A percentile compares a stretch with the other conserved stretches of the same genome.
Conservation (phyloP, 2,797 vertebrate genomes). For the Rhyacichthys aspro region DNA sequence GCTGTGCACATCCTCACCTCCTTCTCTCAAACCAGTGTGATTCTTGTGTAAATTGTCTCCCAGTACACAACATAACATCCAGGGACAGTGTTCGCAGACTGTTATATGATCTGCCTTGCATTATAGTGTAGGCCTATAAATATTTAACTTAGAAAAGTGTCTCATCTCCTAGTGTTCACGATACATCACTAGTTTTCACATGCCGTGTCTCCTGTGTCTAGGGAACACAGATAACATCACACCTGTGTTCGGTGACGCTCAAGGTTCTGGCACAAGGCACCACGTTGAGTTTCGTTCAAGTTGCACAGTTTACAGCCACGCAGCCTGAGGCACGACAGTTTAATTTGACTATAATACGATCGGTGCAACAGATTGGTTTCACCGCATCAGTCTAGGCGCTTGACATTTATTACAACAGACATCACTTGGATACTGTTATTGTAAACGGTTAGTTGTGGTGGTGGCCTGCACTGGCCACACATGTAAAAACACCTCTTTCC, state of each 20-base stretch:
- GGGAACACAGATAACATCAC: conserved; percentile 14
- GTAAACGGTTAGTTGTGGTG: conserved; percentile 67
- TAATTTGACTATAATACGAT: conserved; percentile 69
- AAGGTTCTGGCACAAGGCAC: conserved; percentile 4
- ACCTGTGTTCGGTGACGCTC: conserved; percentile 36
- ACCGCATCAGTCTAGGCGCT: conserved; percentile 40
- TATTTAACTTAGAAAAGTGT: no score
- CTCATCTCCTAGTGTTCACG: no score
- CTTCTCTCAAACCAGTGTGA: no score
- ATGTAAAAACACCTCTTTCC: conserved; percentile 41
- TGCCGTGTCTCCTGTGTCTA: neutral
- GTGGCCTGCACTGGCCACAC: conserved; percentile 61
- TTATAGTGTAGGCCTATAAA: no score
- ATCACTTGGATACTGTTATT: conserved; percentile 69
- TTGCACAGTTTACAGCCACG: conserved; percentile 43
- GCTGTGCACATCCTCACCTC: no score
- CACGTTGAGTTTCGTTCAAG: conserved; percentile 46
- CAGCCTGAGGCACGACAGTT: conserved; percentile 55
- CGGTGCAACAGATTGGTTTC: conserved; percentile 59
- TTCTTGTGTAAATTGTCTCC: no score
- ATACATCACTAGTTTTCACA: conserved; percentile 11
- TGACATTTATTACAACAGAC: conserved; percentile 73
- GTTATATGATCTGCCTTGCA: no score
- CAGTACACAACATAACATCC: no score
- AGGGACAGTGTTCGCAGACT: no score